Evolutionary conservation across 2,797 vertebrate species (phyloP).

Genomic region (Gadopsis bispinosus): DNA sequence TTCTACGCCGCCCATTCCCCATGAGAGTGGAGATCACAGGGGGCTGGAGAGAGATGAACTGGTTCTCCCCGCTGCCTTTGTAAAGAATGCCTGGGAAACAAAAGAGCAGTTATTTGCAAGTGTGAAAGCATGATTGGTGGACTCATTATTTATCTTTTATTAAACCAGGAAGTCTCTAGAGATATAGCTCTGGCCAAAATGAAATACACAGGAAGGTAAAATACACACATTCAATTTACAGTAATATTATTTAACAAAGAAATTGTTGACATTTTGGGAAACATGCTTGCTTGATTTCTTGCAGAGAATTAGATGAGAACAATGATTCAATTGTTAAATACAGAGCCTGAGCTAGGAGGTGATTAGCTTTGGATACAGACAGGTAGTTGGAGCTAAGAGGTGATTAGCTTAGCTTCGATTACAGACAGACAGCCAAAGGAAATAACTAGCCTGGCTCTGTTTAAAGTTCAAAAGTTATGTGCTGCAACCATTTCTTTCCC

Average conservation of each 20-base stretch:
- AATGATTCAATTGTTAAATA: neutral
- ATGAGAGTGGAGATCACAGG: slow-evolving; percentile 96
- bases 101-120: slow-evolving; percentile 26
- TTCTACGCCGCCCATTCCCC: slow-evolving; percentile 96
- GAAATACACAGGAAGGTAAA: neutral
- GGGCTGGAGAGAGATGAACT: slow-evolving; percentile 97
- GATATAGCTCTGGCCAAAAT: neutral
- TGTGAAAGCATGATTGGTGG: slow-evolving; percentile 19
- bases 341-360: neutral
- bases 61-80: slow-evolving; percentile 97
- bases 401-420: neutral
- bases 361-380: neutral
- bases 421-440: neutral
- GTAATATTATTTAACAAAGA: neutral
- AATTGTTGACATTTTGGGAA: slow-evolving; percentile 1
- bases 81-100: slow-evolving; percentile 91
- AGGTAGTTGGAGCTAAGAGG: neutral
- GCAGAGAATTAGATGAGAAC: neutral
- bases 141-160: slow-evolving; percentile 27
- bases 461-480: neutral
- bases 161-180: neutral
- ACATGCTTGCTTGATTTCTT: neutral
- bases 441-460: neutral
- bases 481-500: neutral
- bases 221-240: neutral